These are phyloP conservation scores for Cheilosia soror DNA, from an alignment of 2,888 invertebrate genomes.

Conservation along the genomic window DNA sequence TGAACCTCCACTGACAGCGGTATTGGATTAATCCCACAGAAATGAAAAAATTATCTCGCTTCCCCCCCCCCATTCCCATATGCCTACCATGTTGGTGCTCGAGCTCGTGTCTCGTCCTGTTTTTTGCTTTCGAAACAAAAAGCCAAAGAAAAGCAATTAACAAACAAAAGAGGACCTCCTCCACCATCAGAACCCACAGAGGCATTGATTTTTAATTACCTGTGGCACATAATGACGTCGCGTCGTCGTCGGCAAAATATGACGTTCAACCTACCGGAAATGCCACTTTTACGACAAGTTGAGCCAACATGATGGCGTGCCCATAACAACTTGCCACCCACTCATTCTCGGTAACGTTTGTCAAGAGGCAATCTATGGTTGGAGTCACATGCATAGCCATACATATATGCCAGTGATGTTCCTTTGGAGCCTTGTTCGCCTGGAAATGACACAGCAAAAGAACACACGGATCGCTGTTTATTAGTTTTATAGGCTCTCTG, in stretches of 20 bases:
- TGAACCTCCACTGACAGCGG: constrained; percentile 5
- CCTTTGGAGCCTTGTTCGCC: constrained; percentile 58
- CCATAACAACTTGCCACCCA: constrained; percentile 39
- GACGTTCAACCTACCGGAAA: constrained; percentile 66
- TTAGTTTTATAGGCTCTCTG: constrained; percentile 62
- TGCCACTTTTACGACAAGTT: constrained; percentile 58
- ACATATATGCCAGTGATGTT: constrained; percentile 52
- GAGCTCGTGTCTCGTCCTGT: constrained; percentile 2
- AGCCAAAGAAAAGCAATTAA: constrained; percentile 55
- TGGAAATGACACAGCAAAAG: constrained; percentile 70
- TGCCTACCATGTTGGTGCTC: constrained; percentile 18
- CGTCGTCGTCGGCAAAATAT: constrained; percentile 36
- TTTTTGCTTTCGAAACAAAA: constrained; percentile 11
- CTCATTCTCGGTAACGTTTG: constrained; percentile 18
- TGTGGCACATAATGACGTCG: constrained; percentile 61
- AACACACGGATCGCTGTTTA: constrained; percentile 63
- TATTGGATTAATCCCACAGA: constrained; percentile 25
- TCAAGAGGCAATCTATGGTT: constrained; percentile 28
- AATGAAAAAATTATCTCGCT: constrained; percentile 21
- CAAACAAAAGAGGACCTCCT: constrained; percentile 30
- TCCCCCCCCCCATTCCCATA: neutral
- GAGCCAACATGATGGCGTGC: constrained; percentile 40
- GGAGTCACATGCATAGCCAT: neutral
- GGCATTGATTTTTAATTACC: constrained; percentile 71
- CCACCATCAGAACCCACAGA: constrained; percentile 26